phyloP scores from a whole-genome alignment of 1,140 invertebrate species.

The Argopecten irradians region DNA sequence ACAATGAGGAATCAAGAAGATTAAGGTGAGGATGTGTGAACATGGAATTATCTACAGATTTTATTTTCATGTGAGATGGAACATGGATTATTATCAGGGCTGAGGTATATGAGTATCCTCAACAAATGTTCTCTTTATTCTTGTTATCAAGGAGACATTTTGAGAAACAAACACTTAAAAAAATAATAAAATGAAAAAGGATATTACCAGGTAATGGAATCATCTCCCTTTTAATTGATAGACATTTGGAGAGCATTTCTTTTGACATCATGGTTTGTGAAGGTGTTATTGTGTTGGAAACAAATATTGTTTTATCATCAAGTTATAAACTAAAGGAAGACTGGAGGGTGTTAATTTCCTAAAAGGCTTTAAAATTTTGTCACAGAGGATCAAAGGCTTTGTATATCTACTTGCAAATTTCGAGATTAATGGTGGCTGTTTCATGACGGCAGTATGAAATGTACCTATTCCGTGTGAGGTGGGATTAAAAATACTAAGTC shows the following conservation, averaged over 20 bases:
- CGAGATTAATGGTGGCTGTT: not conserved
- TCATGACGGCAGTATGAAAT: not conserved
- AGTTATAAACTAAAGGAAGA: not conserved
- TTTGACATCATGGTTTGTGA: not conserved
- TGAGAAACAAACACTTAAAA: no score
- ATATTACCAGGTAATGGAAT: no score
- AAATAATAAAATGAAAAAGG: no score
- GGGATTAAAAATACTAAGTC: not conserved
- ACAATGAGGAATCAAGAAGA: no score
- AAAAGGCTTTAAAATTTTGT: not conserved
- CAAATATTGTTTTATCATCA: not conserved
- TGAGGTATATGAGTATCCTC: no score
- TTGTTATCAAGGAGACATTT: no score
- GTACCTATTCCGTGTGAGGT: not conserved
- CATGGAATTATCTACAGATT: no score
- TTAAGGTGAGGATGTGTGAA: no score
- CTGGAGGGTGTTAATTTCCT: conserved; percentile 8
- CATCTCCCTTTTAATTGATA: not conserved
- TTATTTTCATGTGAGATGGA: no score
- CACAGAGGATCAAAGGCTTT: not conserved
- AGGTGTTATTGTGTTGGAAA: not conserved
- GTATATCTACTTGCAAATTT: not conserved
- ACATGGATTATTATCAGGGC: no score
- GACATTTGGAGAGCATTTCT: not conserved
- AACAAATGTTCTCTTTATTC: no score